phyloP scores from a whole-genome alignment of 2,888 invertebrate species.

The Xanthia icteritia region DNA sequence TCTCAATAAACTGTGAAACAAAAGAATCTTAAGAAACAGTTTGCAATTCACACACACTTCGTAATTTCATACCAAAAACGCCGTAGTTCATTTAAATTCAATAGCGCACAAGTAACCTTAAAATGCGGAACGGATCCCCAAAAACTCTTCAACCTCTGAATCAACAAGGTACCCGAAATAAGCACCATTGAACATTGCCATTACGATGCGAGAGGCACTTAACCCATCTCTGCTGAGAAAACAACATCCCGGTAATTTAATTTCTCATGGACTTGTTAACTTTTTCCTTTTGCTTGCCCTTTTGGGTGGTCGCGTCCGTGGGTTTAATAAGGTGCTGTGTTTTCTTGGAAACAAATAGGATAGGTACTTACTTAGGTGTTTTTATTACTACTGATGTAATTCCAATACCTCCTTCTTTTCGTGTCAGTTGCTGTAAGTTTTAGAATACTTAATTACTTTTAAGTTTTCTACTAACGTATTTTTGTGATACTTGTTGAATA shows the following conservation, averaged over 20 bases:
- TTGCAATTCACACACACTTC: neutral
- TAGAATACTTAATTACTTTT: too few relatives aligned
- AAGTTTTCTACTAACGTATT: too few relatives aligned
- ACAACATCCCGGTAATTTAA: conserved; percentile 69
- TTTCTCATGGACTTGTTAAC: conserved; percentile 62
- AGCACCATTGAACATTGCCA: conserved; percentile 49
- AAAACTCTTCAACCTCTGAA: conserved; percentile 35
- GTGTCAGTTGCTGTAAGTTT: too few relatives aligned
- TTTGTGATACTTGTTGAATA: too few relatives aligned
- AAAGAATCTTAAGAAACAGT: too few relatives aligned
- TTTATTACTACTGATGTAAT: neutral
- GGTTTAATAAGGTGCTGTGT: conserved; percentile 22
- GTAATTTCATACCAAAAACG: neutral
- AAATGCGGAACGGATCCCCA: conserved; percentile 31
- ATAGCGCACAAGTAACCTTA: conserved; percentile 12
- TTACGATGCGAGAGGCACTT: conserved; percentile 56
- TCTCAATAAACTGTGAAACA: neutral
- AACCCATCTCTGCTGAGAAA: conserved; percentile 65
- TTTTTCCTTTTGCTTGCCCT: conserved; percentile 34
- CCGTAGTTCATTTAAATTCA: neutral
- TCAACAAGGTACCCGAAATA: conserved; percentile 53
- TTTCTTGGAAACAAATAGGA: conserved; percentile 9
- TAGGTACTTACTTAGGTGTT: neutral
- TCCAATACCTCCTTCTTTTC: neutral
- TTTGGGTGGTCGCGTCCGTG: conserved; percentile 16